These are phyloP conservation scores for Donacobius atricapilla DNA, from an alignment of 2,113 vertebrate species.

Conservation along the genomic window DNA sequence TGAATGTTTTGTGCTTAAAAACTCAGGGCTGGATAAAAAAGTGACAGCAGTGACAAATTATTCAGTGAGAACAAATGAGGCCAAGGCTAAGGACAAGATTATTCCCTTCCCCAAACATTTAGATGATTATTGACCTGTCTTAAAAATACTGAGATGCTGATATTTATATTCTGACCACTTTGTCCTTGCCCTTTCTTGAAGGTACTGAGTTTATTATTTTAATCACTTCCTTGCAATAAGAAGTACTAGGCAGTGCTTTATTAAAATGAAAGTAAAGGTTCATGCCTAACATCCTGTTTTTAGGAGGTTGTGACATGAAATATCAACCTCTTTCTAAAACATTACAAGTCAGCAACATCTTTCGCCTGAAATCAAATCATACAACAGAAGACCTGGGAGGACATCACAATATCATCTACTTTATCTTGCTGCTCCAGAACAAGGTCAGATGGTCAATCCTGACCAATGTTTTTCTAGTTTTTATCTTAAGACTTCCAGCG, in stretches of 20 bases:
- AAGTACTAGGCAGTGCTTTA: background rate
- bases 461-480: background rate
- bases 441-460: background rate
- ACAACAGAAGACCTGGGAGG: background rate
- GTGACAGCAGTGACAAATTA: background rate
- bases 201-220: background rate
- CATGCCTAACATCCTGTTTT: background rate
- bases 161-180: background rate
- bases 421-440: background rate
- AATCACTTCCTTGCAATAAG: background rate
- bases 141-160: background rate
- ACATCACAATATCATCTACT: background rate
- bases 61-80: background rate
- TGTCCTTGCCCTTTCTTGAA: background rate
- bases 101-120: background rate
- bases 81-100: background rate
- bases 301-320: background rate
- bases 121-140: background rate
- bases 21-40: background rate
- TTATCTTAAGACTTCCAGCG: background rate
- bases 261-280: background rate
- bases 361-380: background rate
- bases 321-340: background rate
- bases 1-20: background rate
- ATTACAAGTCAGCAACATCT: background rate